Percentiles rank a stretch among this genome's conserved stretches.
phyloP scores from a whole-genome alignment of 1,140 invertebrate genomes.

The Liolophura sinensis region DNA sequence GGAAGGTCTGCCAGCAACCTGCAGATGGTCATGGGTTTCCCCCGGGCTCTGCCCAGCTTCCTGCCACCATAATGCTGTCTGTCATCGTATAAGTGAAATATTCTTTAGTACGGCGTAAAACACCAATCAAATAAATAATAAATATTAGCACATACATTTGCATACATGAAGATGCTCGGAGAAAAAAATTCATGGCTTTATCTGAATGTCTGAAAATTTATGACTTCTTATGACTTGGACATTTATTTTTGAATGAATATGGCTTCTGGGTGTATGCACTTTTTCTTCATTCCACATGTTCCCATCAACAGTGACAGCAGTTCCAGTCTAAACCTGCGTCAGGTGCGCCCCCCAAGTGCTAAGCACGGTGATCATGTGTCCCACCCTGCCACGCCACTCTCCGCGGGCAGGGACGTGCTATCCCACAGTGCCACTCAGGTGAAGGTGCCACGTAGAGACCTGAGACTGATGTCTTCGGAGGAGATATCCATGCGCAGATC shows the following conservation, averaged over 20 bases:
- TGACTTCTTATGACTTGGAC: background rate
- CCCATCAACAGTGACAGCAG: background rate
- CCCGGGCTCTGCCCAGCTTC: no score
- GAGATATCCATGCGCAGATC: conserved; percentile 53
- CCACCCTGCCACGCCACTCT: background rate
- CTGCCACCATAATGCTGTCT: no score
- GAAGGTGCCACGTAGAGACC: conserved; percentile 54
- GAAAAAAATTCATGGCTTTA: background rate
- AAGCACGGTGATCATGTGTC: background rate
- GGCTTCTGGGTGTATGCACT: background rate
- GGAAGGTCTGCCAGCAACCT: no score
- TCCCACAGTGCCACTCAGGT: conserved; percentile 39
- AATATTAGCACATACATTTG: background rate
- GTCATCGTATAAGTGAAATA: no score
- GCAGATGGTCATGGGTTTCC: no score
- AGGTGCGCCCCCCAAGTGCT: conserved; percentile 1
- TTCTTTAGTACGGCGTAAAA: no score
- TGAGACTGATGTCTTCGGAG: conserved; percentile 51
- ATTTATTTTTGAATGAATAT: background rate
- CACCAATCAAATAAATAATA: no score
- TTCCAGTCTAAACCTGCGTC: conserved; percentile 1
- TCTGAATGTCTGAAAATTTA: background rate
- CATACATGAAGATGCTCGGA: background rate
- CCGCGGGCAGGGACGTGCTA: conserved; percentile 7
- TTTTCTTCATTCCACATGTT: no score